These are phyloP conservation scores for Prochilodus magdalenae DNA, from an alignment of 2,113 vertebrate species.

Conservation along the genomic window DNA sequence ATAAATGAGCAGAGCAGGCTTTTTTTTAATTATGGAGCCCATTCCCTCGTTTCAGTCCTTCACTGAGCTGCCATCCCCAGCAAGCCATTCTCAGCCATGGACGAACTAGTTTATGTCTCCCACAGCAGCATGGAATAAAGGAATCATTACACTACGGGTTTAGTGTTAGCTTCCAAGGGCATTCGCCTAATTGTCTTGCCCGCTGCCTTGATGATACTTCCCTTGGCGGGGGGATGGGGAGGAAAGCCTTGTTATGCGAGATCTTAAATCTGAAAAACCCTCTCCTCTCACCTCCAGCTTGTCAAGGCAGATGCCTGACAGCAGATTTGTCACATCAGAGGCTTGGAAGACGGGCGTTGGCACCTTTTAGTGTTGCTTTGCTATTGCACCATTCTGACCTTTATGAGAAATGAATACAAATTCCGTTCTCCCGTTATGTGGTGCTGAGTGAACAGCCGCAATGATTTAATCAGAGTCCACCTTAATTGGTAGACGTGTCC, in stretches of 20 bases:
- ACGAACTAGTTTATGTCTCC: slow-evolving; percentile 24
- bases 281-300: slow-evolving; percentile 8
- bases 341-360: background rate
- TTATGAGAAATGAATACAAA: slow-evolving; percentile 47
- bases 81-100: slow-evolving; percentile 1
- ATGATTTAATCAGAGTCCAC: slow-evolving; percentile 43
- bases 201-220: background rate
- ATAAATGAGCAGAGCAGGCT: slow-evolving; percentile 22
- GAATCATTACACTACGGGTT: slow-evolving; percentile 1
- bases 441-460: slow-evolving; percentile 21
- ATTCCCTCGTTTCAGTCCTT: slow-evolving; percentile 8
- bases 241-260: background rate
- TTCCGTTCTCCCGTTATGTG: slow-evolving; percentile 20
- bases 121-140: slow-evolving; percentile 31
- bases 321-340: slow-evolving; percentile 42
- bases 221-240: background rate
- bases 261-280: slow-evolving; percentile 2
- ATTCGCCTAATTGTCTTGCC: background rate
- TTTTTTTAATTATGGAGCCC: slow-evolving; percentile 18
- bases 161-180: slow-evolving; percentile 5
- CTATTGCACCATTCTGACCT: slow-evolving; percentile 39
- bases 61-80: background rate
- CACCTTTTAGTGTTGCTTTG: slow-evolving; percentile 37
- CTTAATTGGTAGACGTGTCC: slow-evolving; percentile 43
- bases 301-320: slow-evolving; percentile 18